Evolutionary conservation across 2,113 vertebrate species (phyloP).

Genomic region (Paratilapia polleni): DNA sequence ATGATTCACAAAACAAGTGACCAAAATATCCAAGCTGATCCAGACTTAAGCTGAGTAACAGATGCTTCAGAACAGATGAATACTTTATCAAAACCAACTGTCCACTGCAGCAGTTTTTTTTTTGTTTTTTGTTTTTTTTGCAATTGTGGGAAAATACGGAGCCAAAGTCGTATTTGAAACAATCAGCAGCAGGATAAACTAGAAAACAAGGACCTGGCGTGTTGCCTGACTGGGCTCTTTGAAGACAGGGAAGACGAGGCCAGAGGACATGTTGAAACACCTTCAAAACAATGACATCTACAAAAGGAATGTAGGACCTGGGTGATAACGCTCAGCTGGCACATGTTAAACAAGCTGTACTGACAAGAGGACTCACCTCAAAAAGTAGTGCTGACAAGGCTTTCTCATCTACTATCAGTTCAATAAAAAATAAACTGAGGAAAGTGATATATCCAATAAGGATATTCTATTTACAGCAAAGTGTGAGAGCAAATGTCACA

Average conservation of each 20-base stretch:
- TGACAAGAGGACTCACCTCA: conserved; percentile 47
- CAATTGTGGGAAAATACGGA: background rate
- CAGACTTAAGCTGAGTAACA: conserved; percentile 41
- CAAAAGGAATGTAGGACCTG: conserved; percentile 71
- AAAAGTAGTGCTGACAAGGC: background rate
- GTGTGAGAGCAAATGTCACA: conserved; percentile 38
- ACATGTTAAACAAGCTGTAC: conserved; percentile 67
- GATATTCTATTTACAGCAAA: conserved; percentile 23
- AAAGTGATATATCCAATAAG: background rate
- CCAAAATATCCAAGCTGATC: conserved; percentile 42
- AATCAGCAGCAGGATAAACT: conserved; percentile 21
- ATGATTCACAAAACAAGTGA: conserved; percentile 44
- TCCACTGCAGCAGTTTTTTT: background rate
- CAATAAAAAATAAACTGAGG: conserved; percentile 12
- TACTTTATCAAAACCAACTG: conserved; percentile 41
- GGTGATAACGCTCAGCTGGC: conserved; percentile 65
- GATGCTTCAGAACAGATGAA: conserved; percentile 41
- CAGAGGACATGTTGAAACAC: conserved; percentile 63
- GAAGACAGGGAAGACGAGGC: conserved; percentile 51
- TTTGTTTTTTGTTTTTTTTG: background rate
- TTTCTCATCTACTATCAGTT: conserved; percentile 9
- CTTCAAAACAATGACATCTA: conserved; percentile 65
- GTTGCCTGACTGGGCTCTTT: conserved; percentile 47
- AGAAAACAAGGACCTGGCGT: conserved; percentile 38
- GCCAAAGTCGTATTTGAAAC: background rate